Evolutionary conservation across 2,888 invertebrate species (phyloP), one percentile per base, ranked within the genome.

Genomic region (Drosophila subquinaria): DNA sequence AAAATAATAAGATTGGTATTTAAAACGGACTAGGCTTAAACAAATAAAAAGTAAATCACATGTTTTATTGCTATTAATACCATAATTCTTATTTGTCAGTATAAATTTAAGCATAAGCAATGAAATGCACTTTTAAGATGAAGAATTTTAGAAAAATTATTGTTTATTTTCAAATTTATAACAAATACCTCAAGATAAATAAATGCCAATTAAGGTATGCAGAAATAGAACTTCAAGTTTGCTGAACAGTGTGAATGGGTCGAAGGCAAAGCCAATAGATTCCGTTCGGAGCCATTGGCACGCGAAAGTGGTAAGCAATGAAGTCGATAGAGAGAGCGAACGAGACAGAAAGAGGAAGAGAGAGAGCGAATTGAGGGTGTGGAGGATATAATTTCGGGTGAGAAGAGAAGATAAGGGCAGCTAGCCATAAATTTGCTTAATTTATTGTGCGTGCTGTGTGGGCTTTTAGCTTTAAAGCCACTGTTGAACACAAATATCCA

Each of bases 371-470:
- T 4, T 23, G 15, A 20, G 23, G 42, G 23, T 23, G 23, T 10
- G 20, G 23, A 33, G 50, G 0, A 20, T 36, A 13, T 17, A 55
- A 6, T 17, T 35, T 17, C 8, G 27, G 10, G 9, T 36, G 36
- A n/a, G 0, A 4, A 9, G 35, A 1, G 10, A 6, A 23, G 42
- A 2, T 1, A 3, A n/a, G 38, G 2, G 35, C n/a, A 61, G 71
- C 52, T 60, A 42, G 65, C 65, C 73, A 85, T 88, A 88, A 84
- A 84, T 84, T 85, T 81, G 73, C 73, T 79, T 85, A 88, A 85
- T 88, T 88, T 88, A 88, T 88, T 79, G 79, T 79, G 79, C 79
- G 73, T 73, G 73, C 23, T 50, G 45, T 66, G 53, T 61, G 63
- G 65, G 82, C 52, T 67, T 47, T 64, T 50, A 48, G 63, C 67